Base-by-base conservation (phyloP, 2,888 invertebrate species). In the Beris chalybata region DNA sequence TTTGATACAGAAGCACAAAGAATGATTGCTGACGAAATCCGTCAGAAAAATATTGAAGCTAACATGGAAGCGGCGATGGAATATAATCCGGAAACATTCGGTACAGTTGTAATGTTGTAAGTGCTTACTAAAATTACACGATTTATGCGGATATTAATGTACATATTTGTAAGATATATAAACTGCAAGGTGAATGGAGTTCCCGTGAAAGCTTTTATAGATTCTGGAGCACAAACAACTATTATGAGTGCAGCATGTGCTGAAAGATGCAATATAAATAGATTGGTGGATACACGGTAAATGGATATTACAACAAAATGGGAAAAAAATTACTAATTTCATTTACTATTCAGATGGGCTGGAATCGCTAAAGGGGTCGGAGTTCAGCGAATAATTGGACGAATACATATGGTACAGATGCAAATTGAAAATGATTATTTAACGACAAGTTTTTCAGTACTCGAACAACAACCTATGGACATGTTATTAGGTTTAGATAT, bases 31-130 rank as follows among this genome's bases (percentile, higher is more conserved):
- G 96, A 97, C 78, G 95, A 97, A 82, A 98, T 98, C 70, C 86
- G 91, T 73, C 94, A 92, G 76, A 93, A 96, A 78, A 98, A 98
- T 80, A 95, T 98, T 70, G 95, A 97, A 80, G 93, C 95, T 0
- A 97, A 97, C 76, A 97, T 98, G 97, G 95, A 97, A 78, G 95
- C 95, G 1, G 98, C 98, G 0, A 95, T 98, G 89, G 98, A 99
- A 78, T 95, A 95, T 79, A 95, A 97, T 81, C 99, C 99, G 0
- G 99, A 99, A 82, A 95, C 93, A 53, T 98, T 98, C 82, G 98
- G 97, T 66, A 94, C 95, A 43, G 97, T 99, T 53, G 91, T 93
- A 56, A 98, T 99, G 99, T 85, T 99, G 73, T 92, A 71, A 22
- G 22, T 73, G 77, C 71, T 44, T 50, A 12, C 15, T 56, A 44